Percentiles rank a stretch among this genome's conserved stretches.
These are phyloP conservation scores for Enteromius thamalakanensis DNA, from an alignment of 2,797 vertebrate genomes.

Conservation along the genomic window DNA sequence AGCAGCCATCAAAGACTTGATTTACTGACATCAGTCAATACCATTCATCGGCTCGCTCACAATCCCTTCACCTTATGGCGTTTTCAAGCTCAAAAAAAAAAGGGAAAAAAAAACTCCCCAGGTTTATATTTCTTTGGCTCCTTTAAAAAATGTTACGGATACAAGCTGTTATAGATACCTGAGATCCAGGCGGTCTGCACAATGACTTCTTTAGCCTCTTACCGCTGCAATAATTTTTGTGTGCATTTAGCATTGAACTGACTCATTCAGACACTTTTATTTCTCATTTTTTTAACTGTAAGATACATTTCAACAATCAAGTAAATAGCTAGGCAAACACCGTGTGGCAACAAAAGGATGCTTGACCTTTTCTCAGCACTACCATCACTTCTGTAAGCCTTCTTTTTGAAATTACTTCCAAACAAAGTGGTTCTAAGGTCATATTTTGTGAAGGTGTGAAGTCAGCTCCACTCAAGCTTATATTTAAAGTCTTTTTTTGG, in stretches of 20 bases:
- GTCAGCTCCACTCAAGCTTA: not conserved
- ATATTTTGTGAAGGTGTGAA: not conserved
- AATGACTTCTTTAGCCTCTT: conserved; percentile 36
- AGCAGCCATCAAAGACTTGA: conserved; percentile 28
- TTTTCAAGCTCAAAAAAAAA: conserved; percentile 24
- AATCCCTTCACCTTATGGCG: conserved; percentile 32
- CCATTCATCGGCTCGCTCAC: conserved; percentile 31
- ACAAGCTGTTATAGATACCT: conserved; percentile 10
- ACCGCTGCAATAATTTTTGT: conserved; percentile 4
- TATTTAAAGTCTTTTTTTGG: not conserved
- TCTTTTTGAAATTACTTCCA: not conserved
- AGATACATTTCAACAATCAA: not conserved
- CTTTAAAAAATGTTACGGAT: conserved; percentile 11
- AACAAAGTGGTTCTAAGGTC: not conserved
- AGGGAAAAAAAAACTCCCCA: not conserved
- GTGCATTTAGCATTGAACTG: conserved; percentile 7
- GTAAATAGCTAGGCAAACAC: not conserved
- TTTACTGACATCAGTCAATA: conserved; percentile 46
- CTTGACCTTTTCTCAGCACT: not conserved
- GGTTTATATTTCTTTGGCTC: conserved; percentile 33
- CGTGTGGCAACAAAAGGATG: not conserved
- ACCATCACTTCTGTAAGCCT: not conserved
- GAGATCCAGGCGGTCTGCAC: not conserved
- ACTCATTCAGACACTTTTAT: not conserved
- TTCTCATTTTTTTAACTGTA: not conserved